These are phyloP conservation scores for Xerus rutilus DNA, from an alignment of 2,797 vertebrate genomes.

Conservation along the genomic window DNA sequence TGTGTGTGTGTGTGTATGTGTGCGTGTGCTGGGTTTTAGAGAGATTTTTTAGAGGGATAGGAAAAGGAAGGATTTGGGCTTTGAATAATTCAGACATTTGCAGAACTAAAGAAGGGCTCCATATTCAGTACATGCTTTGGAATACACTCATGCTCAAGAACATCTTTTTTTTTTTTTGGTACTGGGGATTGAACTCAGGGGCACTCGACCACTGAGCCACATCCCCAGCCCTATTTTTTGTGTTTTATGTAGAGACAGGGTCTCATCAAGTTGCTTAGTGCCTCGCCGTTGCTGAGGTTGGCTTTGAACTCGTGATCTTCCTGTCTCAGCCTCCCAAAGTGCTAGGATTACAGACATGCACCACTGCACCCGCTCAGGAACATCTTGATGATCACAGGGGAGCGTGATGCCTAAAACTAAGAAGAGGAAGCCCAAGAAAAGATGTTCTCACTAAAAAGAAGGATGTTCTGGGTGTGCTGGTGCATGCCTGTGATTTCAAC, in stretches of 20 bases:
- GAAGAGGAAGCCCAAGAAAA: neutral
- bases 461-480: neutral
- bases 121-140: neutral
- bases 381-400: neutral
- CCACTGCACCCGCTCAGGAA: neutral
- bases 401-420: neutral
- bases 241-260: too few species aligned
- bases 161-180: neutral
- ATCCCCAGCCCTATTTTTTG: too few species aligned
- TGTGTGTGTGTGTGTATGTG: neutral
- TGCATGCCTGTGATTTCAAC: neutral
- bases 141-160: neutral
- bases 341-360: too few species aligned
- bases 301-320: too few species aligned
- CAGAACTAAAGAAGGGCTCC: constrained; percentile 17
- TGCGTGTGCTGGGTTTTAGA: neutral
- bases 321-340: too few species aligned
- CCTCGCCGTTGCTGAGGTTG: too few species aligned
- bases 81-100: constrained; percentile 1
- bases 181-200: too few species aligned
- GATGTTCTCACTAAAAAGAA: neutral
- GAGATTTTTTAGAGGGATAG: neutral
- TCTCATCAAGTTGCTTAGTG: too few species aligned
- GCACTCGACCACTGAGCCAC: too few species aligned
- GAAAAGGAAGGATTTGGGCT: neutral